These are phyloP conservation scores for Charaxes varanes DNA, from an alignment of 1,140 invertebrate species.

Conservation along the genomic window DNA sequence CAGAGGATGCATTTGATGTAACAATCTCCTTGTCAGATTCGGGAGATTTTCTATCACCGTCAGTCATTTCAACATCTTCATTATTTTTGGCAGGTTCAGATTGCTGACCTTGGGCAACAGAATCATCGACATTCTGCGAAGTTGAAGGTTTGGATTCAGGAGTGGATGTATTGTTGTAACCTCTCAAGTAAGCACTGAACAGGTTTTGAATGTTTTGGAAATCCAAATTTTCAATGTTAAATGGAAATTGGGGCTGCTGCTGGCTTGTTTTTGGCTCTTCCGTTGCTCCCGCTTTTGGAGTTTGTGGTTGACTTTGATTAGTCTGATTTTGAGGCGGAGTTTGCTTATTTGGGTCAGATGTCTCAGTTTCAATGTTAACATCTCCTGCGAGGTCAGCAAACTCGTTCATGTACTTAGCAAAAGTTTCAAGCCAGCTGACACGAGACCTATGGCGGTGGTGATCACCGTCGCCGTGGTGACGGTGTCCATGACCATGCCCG, in stretches of 20 bases:
- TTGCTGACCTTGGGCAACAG: not conserved
- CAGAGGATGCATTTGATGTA: slow-evolving; percentile 26
- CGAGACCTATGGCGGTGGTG: slow-evolving; percentile 29
- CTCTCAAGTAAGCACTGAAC: slow-evolving; percentile 21
- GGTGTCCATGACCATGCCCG: slow-evolving; percentile 21
- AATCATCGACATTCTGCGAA: slow-evolving; percentile 10
- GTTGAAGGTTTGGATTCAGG: slow-evolving; percentile 13
- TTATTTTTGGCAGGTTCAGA: slow-evolving; percentile 6
- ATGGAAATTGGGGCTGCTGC: slow-evolving; percentile 20
- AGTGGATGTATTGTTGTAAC: slow-evolving; percentile 5
- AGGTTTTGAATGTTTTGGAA: slow-evolving; percentile 25
- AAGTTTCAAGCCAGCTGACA: slow-evolving; percentile 57
- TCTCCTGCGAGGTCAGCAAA: slow-evolving; percentile 67
- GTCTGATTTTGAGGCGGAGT: slow-evolving; percentile 5
- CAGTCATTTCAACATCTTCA: slow-evolving; percentile 33
- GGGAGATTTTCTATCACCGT: slow-evolving; percentile 23
- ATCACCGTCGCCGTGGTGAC: slow-evolving; percentile 21
- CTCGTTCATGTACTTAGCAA: slow-evolving; percentile 64
- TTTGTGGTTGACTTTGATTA: slow-evolving; percentile 12
- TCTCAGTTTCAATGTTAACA: slow-evolving; percentile 28
- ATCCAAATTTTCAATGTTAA: slow-evolving; percentile 13
- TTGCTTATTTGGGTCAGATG: slow-evolving; percentile 6
- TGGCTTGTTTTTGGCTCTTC: slow-evolving; percentile 3
- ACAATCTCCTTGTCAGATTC: slow-evolving; percentile 24
- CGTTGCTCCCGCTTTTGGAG: slow-evolving; percentile 18